Conservation (phyloP, 2,113 vertebrate species). For the Indri indri region DNA sequence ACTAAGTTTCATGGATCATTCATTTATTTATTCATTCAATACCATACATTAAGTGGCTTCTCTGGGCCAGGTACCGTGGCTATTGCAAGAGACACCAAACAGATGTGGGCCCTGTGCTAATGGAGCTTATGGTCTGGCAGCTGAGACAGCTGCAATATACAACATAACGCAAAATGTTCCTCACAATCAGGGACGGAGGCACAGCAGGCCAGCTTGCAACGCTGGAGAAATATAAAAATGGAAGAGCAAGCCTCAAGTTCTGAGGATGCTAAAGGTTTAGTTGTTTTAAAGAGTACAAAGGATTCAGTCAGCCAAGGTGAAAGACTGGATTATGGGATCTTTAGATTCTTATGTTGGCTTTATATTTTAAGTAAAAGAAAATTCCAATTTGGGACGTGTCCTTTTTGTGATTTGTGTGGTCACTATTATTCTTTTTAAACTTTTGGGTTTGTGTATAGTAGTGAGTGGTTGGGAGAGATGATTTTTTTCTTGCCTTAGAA, state of each 20-base stretch:
- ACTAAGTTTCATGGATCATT: neutral
- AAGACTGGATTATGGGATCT: neutral
- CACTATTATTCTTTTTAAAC: constrained; percentile 32
- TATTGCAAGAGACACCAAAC: constrained; percentile 29
- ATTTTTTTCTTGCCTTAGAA: constrained; percentile 51
- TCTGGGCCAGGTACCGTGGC: neutral
- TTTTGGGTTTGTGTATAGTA: neutral
- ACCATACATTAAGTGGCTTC: neutral
- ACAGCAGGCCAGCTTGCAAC: neutral
- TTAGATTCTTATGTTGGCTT: constrained; percentile 29
- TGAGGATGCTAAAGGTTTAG: neutral
- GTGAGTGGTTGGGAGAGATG: constrained; percentile 29
- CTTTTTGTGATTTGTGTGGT: neutral
- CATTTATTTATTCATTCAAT: constrained; percentile 5
- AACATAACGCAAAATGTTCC: neutral
- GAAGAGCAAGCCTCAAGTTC: neutral
- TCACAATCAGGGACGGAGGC: neutral
- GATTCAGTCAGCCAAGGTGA: neutral
- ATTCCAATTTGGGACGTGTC: neutral
- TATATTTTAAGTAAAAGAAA: constrained; percentile 50
- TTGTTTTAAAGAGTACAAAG: constrained; percentile 13
- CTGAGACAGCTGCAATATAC: neutral
- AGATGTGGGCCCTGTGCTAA: neutral
- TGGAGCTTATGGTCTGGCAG: neutral
- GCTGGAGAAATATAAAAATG: neutral